Conservation (phyloP, 1,140 invertebrate genomes). For the Zaprionus taronus region DNA sequence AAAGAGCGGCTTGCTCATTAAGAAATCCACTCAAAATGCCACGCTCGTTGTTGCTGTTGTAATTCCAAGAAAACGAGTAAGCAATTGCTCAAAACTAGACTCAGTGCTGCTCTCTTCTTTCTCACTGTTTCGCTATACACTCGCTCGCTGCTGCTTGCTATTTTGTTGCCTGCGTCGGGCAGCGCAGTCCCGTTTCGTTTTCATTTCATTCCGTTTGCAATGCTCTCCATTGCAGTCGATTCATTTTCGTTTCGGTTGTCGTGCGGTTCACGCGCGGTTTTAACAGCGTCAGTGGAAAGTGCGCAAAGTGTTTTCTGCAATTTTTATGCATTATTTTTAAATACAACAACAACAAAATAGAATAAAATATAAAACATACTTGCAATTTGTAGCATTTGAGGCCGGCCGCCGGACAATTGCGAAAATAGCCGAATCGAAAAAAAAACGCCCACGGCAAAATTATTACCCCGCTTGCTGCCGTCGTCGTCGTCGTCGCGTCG, state of each 20-base stretch:
- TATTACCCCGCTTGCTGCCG: slow-evolving; percentile 29
- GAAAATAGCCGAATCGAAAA: slow-evolving; percentile 39
- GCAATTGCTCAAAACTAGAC: background rate
- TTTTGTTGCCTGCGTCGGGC: slow-evolving; percentile 11
- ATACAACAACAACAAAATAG: slow-evolving; percentile 10
- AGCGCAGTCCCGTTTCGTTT: background rate
- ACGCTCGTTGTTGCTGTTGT: background rate
- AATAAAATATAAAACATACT: slow-evolving; percentile 19
- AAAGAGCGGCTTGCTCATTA: background rate
- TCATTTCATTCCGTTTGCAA: slow-evolving; percentile 22
- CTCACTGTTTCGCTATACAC: background rate
- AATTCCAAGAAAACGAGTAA: background rate
- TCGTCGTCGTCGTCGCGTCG: background rate
- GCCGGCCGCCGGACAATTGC: slow-evolving; percentile 38
- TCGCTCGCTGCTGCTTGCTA: background rate
- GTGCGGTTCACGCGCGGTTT: slow-evolving; percentile 45
- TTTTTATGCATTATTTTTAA: slow-evolving; percentile 39
- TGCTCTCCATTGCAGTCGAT: slow-evolving; percentile 2
- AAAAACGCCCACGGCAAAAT: slow-evolving; percentile 69
- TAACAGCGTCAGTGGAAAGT: slow-evolving; percentile 26
- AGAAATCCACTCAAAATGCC: background rate
- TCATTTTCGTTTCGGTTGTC: slow-evolving; percentile 52
- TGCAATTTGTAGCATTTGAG: slow-evolving; percentile 17
- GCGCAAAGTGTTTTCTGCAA: slow-evolving; percentile 34
- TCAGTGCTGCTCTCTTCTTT: background rate